Conservation (phyloP, 1,140 invertebrate genomes). For the Sipha flava region DNA sequence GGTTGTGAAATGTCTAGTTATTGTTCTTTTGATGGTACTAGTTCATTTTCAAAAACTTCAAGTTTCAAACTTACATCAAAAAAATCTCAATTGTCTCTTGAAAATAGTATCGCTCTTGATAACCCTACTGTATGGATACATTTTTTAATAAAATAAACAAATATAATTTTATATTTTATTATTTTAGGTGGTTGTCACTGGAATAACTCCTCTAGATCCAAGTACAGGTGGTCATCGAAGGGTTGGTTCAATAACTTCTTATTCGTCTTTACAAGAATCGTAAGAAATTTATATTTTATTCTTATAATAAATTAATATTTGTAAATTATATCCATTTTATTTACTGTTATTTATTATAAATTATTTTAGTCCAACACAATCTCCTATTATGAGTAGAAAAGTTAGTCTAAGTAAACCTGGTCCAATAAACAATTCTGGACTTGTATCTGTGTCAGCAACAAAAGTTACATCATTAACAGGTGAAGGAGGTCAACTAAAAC, state of each 20-base stretch:
- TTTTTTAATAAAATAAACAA: not conserved
- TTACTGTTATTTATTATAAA: not conserved
- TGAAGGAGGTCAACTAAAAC: constrained; percentile 70
- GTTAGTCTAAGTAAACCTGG: constrained; percentile 48
- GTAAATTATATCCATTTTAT: not conserved
- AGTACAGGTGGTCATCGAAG: constrained; percentile 21
- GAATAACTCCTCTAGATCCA: constrained; percentile 35
- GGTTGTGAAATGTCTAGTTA: constrained; percentile 13
- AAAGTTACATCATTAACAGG: constrained; percentile 66
- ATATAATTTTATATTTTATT: not conserved
- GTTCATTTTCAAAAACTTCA: constrained; percentile 5
- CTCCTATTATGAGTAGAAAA: constrained; percentile 40
- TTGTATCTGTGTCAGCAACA: constrained; percentile 53
- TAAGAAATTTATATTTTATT: not conserved
- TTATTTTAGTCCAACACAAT: constrained; percentile 43
- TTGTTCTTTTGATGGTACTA: constrained; percentile 29
- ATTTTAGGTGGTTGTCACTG: constrained; percentile 36
- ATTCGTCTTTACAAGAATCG: constrained; percentile 24
- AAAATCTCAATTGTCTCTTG: constrained; percentile 22
- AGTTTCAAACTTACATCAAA: constrained; percentile 19
- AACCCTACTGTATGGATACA: constrained; percentile 31
- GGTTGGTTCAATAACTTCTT: constrained; percentile 12
- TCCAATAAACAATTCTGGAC: constrained; percentile 65
- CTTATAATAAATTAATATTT: not conserved
- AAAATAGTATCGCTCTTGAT: constrained; percentile 36